These are phyloP conservation scores for Chesias legatella DNA, from an alignment of 2,888 invertebrate genomes.

Conservation along the genomic window DNA sequence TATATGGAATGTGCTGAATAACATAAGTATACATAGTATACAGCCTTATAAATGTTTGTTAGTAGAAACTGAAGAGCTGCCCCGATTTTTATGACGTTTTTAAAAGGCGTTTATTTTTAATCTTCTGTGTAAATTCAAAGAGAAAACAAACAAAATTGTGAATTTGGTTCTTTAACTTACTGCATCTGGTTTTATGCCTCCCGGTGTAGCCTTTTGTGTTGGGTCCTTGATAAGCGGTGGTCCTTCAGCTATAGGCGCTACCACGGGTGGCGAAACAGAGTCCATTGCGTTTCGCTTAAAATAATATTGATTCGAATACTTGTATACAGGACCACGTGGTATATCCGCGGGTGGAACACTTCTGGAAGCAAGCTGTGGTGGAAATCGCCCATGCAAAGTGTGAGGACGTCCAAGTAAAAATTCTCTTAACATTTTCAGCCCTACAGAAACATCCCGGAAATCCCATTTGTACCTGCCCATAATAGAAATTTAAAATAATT, in stretches of 20 bases:
- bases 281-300: constrained; percentile 40
- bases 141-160: too few relatives aligned
- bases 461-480: constrained; percentile 28
- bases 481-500: too few relatives aligned
- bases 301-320: constrained; percentile 56
- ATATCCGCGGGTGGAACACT: constrained; percentile 55
- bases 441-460: constrained; percentile 52
- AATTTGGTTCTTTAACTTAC: too few relatives aligned
- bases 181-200: constrained; percentile 38
- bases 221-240: constrained; percentile 34
- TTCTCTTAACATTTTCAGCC: constrained; percentile 47
- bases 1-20: too few relatives aligned
- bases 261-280: constrained; percentile 59
- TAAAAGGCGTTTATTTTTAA: too few relatives aligned
- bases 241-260: constrained; percentile 58
- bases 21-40: too few relatives aligned
- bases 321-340: constrained; percentile 52
- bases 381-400: constrained; percentile 49
- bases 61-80: too few relatives aligned
- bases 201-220: constrained; percentile 29
- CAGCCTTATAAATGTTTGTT: too few relatives aligned
- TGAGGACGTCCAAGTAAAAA: constrained; percentile 58
- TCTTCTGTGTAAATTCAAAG: too few relatives aligned
- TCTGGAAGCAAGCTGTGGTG: constrained; percentile 48
- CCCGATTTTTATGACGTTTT: too few relatives aligned